These are phyloP conservation scores for Salvator merianae DNA, from an alignment of 2,113 vertebrate species.

Conservation along the genomic window DNA sequence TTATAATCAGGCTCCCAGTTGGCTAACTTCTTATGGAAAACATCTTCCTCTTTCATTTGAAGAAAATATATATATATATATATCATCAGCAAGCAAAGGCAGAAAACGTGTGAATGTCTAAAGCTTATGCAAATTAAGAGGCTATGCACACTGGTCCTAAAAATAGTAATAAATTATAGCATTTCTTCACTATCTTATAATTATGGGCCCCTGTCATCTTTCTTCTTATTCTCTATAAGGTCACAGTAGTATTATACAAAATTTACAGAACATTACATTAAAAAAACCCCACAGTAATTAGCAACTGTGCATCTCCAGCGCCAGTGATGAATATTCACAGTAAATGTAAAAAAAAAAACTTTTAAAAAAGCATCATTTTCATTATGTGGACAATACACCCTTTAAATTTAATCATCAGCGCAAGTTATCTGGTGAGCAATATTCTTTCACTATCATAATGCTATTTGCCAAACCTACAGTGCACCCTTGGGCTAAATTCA, in stretches of 20 bases:
- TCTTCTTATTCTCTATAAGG: conserved; percentile 74
- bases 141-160: conserved; percentile 74
- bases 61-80: conserved; percentile 74
- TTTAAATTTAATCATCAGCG: conserved; percentile 88
- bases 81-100: conserved; percentile 77
- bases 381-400: conserved; percentile 80
- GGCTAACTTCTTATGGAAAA: conserved; percentile 74
- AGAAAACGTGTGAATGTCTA: conserved; percentile 83
- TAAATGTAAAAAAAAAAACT: conserved; percentile 59
- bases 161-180: conserved; percentile 84
- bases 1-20: conserved; percentile 74
- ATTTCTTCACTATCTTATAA: conserved; percentile 77
- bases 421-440: conserved; percentile 80
- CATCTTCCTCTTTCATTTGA: conserved; percentile 76
- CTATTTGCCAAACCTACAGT: conserved; percentile 83
- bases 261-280: conserved; percentile 82
- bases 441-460: conserved; percentile 79
- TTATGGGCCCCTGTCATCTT: conserved; percentile 78
- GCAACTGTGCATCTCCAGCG: conserved; percentile 71
- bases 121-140: conserved; percentile 85
- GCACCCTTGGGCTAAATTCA: conserved; percentile 84
- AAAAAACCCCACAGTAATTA: conserved; percentile 82
- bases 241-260: conserved; percentile 77
- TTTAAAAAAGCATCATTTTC: conserved; percentile 65
- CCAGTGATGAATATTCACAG: conserved; percentile 83